Percentiles rank a stretch among this genome's conserved stretches.
phyloP scores from a whole-genome alignment of 2,797 vertebrate genomes.

The Zenarchopterus dispar region DNA sequence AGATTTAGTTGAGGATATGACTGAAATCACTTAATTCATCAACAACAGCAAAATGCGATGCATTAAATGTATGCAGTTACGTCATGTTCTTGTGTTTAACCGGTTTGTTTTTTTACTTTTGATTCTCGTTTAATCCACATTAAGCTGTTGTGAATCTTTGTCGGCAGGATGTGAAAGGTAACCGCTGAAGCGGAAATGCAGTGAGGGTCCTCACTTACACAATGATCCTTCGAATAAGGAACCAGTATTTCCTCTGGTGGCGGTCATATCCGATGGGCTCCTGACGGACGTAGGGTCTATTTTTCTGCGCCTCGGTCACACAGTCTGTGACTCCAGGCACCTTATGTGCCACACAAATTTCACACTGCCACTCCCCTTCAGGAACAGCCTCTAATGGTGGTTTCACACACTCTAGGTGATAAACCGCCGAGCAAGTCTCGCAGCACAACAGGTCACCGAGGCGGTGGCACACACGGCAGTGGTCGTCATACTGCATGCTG shows the following conservation, averaged over 20 bases:
- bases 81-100: too few relatives aligned
- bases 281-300: conserved; percentile 93
- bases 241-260: conserved; percentile 97
- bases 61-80: too few relatives aligned
- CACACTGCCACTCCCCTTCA: conserved; percentile 99
- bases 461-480: conserved; percentile 97
- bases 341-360: conserved; percentile 95
- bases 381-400: conserved; percentile 94
- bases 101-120: background rate
- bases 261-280: conserved; percentile 96
- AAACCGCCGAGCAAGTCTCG: conserved; percentile 96
- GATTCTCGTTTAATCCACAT: background rate
- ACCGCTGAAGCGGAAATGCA: background rate
- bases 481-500: conserved; percentile 95
- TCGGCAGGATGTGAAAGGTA: background rate
- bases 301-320: conserved; percentile 94
- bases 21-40: too few relatives aligned
- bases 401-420: conserved; percentile 98
- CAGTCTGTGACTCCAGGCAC: conserved; percentile 96
- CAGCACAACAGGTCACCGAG: conserved; percentile 98
- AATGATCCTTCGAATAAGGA: conserved; percentile 94
- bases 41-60: too few relatives aligned
- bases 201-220: conserved; percentile 86
- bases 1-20: too few relatives aligned
- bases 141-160: background rate